These are phyloP conservation scores for Aelia acuminata DNA, from an alignment of 2,888 invertebrate species.

Conservation along the genomic window DNA sequence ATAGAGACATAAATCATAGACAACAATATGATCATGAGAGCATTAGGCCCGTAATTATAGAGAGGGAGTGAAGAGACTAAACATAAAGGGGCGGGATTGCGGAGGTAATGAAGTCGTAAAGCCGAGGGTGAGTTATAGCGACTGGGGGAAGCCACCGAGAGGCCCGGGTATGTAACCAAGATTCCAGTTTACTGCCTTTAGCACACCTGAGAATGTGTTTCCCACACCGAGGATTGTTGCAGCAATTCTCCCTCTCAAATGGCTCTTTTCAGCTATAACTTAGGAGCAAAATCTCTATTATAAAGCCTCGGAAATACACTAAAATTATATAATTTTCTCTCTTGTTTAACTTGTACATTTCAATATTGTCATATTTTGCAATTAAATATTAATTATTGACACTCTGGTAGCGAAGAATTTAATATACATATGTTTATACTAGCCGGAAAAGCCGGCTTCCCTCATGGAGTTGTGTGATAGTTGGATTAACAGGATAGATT, in stretches of 20 bases:
- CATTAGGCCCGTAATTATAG: not conserved
- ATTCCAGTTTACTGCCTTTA: constrained; percentile 18
- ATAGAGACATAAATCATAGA: not conserved
- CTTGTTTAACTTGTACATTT: no score
- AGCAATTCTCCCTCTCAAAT: not conserved
- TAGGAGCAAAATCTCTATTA: not conserved
- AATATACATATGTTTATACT: no score
- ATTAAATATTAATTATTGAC: no score
- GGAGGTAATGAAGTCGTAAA: constrained; percentile 37
- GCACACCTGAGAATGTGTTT: constrained; percentile 21
- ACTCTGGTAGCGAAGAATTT: no score
- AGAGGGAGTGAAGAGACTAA: not conserved
- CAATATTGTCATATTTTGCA: no score
- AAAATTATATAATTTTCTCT: no score
- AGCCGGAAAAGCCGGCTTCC: no score
- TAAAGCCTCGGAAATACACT: no score
- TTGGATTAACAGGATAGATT: no score
- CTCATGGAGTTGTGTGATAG: no score
- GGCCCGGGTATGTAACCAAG: not conserved
- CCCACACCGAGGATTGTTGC: not conserved
- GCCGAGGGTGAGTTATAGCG: not conserved
- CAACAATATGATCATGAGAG: not conserved
- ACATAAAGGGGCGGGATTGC: constrained; percentile 4
- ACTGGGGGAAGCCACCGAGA: not conserved
- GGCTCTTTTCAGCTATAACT: constrained; percentile 11